Percentiles rank a stretch among this genome's conserved stretches.
Conservation (phyloP, 2,797 vertebrate genomes). For the Ctenopoma multispine region DNA sequence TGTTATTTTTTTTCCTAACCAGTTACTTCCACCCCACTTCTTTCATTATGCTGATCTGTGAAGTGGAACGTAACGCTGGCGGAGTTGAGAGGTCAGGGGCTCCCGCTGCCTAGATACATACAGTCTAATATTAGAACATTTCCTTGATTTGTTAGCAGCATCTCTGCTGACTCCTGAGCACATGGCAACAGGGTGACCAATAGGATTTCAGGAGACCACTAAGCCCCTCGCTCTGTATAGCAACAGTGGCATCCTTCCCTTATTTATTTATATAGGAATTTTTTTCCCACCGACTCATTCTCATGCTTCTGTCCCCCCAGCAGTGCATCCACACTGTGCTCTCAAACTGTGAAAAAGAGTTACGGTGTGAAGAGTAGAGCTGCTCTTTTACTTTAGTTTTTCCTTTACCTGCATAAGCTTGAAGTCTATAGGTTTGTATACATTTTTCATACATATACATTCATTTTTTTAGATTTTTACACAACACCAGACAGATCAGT, state of each 20-base stretch:
- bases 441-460: constrained; percentile 16
- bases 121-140: constrained; percentile 87
- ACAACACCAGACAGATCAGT: constrained; percentile 20
- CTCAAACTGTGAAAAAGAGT: constrained; percentile 80
- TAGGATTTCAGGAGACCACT: constrained; percentile 79
- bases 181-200: constrained; percentile 81
- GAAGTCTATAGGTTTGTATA: constrained; percentile 17
- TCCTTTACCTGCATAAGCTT: constrained; percentile 42
- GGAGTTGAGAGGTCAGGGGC: constrained; percentile 82
- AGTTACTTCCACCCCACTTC: constrained; percentile 78
- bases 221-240: constrained; percentile 81
- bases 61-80: constrained; percentile 75
- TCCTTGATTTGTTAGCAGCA: constrained; percentile 85
- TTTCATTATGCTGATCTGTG: constrained; percentile 80
- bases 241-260: constrained; percentile 83
- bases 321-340: constrained; percentile 67
- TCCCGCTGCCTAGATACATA: constrained; percentile 86
- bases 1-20: constrained; percentile 70
- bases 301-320: constrained; percentile 71
- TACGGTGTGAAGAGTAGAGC: constrained; percentile 51
- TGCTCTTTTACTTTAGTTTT: constrained; percentile 44
- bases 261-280: constrained; percentile 82
- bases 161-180: constrained; percentile 82
- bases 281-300: constrained; percentile 75
- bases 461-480: constrained; percentile 16